Evolutionary conservation across 1,140 invertebrate genomes (phyloP).

Genomic region (Drosophila jambulina): DNA sequence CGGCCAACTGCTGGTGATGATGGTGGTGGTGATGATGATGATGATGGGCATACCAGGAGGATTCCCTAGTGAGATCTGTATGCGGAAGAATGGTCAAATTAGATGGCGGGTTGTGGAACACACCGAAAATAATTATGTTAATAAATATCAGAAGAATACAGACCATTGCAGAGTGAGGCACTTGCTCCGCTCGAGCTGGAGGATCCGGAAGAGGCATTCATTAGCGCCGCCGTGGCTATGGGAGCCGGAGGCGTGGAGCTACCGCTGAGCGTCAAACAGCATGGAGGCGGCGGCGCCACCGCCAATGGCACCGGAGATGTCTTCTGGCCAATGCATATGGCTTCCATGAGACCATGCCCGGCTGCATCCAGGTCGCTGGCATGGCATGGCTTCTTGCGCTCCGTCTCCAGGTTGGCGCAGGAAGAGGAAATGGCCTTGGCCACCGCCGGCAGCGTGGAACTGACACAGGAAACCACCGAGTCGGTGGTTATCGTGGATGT

Average conservation of each 20-base stretch:
- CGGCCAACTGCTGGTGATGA: constrained; percentile 70
- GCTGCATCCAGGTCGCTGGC: constrained; percentile 54
- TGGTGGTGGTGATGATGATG: constrained; percentile 77
- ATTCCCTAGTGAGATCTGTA: constrained; percentile 76
- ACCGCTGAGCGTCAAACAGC: constrained; percentile 57
- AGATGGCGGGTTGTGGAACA: background rate
- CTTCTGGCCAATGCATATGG: constrained; percentile 61
- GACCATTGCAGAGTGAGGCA: constrained; percentile 66
- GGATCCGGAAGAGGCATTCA: constrained; percentile 55
- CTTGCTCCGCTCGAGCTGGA: constrained; percentile 35
- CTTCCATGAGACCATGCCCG: constrained; percentile 70
- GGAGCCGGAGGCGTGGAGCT: constrained; percentile 51
- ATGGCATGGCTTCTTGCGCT: constrained; percentile 68
- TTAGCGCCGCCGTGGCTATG: constrained; percentile 55
- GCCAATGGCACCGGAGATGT: constrained; percentile 23
- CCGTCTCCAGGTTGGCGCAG: constrained; percentile 55
- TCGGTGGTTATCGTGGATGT: constrained; percentile 76
- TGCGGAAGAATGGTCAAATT: background rate
- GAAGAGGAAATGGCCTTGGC: constrained; percentile 67
- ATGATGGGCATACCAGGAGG: constrained; percentile 79
- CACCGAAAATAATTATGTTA: background rate
- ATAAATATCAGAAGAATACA: background rate
- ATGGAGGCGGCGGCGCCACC: constrained; percentile 47
- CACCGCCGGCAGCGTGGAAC: constrained; percentile 67
- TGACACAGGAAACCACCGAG: constrained; percentile 80